These are phyloP conservation scores for Hydrolagus colliei DNA, from an alignment of 2,797 vertebrate genomes.

Conservation along the genomic window DNA sequence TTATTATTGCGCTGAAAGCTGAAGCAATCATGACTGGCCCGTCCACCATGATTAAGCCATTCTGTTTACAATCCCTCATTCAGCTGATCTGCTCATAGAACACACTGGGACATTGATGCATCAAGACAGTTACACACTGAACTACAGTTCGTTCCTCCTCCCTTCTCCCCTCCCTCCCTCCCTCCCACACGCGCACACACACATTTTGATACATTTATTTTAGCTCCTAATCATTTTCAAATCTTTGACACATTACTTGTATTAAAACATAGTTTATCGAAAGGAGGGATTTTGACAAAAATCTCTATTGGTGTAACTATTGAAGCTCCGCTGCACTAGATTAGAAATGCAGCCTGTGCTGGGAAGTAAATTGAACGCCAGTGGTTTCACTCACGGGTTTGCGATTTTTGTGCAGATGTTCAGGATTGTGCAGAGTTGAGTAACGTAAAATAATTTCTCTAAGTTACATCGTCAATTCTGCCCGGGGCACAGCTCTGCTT, in stretches of 20 bases:
- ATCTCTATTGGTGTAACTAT: background rate
- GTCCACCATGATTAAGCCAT: slow-evolving; percentile 8
- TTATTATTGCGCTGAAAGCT: background rate
- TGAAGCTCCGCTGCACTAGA: background rate
- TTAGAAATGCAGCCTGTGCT: background rate
- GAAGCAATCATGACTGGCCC: slow-evolving; percentile 2
- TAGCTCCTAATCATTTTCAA: background rate
- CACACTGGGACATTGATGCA: slow-evolving; percentile 4
- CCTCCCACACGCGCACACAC: too few species aligned
- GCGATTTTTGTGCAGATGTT: background rate
- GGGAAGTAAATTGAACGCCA: background rate
- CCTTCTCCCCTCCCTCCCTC: too few species aligned
- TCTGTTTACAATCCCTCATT: slow-evolving; percentile 3
- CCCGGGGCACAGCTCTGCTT: background rate
- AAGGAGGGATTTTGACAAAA: background rate
- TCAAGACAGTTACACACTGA: background rate
- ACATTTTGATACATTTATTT: background rate
- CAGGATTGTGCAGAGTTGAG: background rate
- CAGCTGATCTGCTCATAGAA: background rate
- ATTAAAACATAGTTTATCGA: background rate
- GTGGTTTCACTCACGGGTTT: background rate
- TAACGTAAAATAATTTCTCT: background rate
- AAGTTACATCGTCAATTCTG: background rate
- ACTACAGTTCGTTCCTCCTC: background rate
- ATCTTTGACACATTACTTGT: background rate